Percentiles rank a stretch among this genome's conserved stretches.
Evolutionary conservation across 2,113 vertebrate genomes (phyloP).

Genomic region (Macrotus californicus): DNA sequence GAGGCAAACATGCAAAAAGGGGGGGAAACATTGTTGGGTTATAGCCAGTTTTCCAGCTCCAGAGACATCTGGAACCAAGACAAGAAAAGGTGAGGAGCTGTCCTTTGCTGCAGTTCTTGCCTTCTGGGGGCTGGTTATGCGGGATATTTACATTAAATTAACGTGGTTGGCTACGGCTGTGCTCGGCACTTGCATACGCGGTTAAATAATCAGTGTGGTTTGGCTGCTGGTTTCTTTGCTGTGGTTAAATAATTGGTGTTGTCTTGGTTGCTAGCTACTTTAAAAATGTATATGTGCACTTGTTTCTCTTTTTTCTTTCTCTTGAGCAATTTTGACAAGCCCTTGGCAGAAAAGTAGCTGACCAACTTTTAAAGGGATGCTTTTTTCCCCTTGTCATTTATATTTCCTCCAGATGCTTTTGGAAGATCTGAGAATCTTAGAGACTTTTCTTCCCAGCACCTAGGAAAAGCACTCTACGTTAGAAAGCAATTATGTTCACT

Average conservation of each 20-base stretch:
- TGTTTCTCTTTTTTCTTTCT: conserved; percentile 42
- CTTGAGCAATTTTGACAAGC: conserved; percentile 35
- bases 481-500: not conserved
- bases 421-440: not conserved
- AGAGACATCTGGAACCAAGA: conserved; percentile 45
- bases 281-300: conserved; percentile 63
- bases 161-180: conserved; percentile 42
- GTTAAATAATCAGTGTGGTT: conserved; percentile 75
- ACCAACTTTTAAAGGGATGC: not conserved
- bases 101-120: not conserved
- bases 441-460: not conserved
- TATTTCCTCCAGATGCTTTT: not conserved
- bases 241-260: conserved; percentile 74
- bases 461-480: not conserved
- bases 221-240: conserved; percentile 69
- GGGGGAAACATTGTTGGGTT: not conserved
- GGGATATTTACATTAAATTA: conserved; percentile 68
- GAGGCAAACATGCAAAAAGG: not conserved
- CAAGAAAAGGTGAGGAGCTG: conserved; percentile 36
- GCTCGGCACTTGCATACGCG: conserved; percentile 54
- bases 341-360: not conserved
- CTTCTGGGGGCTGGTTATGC: not conserved
- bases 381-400: not conserved
- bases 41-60: conserved; percentile 23
- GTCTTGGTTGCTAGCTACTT: conserved; percentile 66